Percentiles rank a stretch among this genome's conserved stretches.
These are phyloP conservation scores for Ceuthmochares aereus DNA, from an alignment of 2,113 vertebrate genomes.

Conservation along the genomic window DNA sequence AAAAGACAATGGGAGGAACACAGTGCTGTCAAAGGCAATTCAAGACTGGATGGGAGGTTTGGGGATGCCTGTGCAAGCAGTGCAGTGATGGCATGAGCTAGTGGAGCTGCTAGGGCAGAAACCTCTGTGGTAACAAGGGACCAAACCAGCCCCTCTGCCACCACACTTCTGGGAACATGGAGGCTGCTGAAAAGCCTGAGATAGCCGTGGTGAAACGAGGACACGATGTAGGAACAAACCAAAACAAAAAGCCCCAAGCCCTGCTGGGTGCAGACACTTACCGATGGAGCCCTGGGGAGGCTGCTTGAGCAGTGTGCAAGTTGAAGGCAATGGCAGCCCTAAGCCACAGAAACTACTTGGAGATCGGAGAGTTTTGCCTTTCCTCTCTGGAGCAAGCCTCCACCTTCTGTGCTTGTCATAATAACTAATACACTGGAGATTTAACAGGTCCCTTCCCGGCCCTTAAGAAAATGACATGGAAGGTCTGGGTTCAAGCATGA, in stretches of 20 bases:
- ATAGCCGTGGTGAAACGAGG: not conserved
- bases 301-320: fast-evolving
- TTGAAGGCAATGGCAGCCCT: not conserved
- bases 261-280: not conserved
- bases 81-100: fast-evolving
- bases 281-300: not conserved
- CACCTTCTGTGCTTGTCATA: not conserved
- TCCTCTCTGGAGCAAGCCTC: not conserved
- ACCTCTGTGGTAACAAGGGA: not conserved
- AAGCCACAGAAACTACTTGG: not conserved
- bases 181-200: not conserved
- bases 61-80: not conserved
- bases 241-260: not conserved
- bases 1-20: not conserved
- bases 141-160: not conserved
- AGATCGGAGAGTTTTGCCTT: not conserved
- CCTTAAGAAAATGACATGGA: not conserved
- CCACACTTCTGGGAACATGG: not conserved
- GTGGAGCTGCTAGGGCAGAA: not conserved
- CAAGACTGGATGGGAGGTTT: not conserved
- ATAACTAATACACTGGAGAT: not conserved
- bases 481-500: not conserved
- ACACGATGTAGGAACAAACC: not conserved
- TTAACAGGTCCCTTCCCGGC: not conserved
- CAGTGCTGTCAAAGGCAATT: not conserved